Evolutionary conservation across 2,888 invertebrate genomes (phyloP).

Genomic region (Lithodes maja): DNA sequence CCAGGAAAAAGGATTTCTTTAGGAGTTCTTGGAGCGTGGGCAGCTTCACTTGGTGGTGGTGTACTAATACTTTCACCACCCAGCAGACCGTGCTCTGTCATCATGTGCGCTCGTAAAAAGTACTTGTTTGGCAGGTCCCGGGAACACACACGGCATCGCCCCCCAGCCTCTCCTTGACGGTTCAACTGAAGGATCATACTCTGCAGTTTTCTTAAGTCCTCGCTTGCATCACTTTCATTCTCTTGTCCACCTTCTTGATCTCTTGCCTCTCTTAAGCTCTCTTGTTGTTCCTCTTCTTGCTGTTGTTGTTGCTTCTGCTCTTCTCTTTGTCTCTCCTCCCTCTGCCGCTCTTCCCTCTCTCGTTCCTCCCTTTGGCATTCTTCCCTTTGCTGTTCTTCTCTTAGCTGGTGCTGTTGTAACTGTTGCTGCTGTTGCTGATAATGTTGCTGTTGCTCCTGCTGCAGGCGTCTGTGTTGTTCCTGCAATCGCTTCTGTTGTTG

Average conservation of each 20-base stretch:
- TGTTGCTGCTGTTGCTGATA: slow-evolving; percentile 45
- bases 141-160: slow-evolving; percentile 81
- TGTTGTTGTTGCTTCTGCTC: slow-evolving; percentile 57
- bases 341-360: slow-evolving; percentile 36
- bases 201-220: slow-evolving; percentile 90
- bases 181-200: slow-evolving; percentile 93
- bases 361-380: slow-evolving; percentile 35
- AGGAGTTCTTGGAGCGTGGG: slow-evolving; percentile 62
- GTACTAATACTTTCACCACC: slow-evolving; percentile 74
- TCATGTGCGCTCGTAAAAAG: slow-evolving; percentile 82
- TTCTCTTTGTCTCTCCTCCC: slow-evolving; percentile 40
- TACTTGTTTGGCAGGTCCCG: slow-evolving; percentile 84
- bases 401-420: slow-evolving; percentile 51
- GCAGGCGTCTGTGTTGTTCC: slow-evolving; percentile 33
- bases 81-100: slow-evolving; percentile 81
- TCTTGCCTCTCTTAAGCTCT: slow-evolving; percentile 38
- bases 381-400: slow-evolving; percentile 39
- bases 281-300: slow-evolving; percentile 25
- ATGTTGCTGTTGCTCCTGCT: slow-evolving; percentile 45
- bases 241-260: slow-evolving; percentile 41
- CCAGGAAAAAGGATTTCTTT: slow-evolving; percentile 35
- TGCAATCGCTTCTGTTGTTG: slow-evolving; percentile 22
- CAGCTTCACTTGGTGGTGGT: slow-evolving; percentile 46
- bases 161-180: slow-evolving; percentile 74
- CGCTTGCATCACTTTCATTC: slow-evolving; percentile 79